Conservation (phyloP, 2,113 vertebrate species). For the Dipodomys merriami region DNA sequence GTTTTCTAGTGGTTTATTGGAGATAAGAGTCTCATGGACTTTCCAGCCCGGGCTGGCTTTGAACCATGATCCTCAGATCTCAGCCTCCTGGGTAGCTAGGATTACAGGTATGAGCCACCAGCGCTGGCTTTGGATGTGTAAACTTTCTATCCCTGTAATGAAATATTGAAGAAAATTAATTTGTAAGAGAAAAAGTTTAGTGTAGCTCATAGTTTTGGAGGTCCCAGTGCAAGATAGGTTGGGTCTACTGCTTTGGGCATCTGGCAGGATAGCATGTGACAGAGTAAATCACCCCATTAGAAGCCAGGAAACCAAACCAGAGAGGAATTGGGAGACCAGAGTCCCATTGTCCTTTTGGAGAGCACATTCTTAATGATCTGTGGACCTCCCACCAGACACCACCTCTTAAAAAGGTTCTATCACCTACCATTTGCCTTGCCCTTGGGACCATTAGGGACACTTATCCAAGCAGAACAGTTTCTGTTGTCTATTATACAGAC, state of each 20-base stretch:
- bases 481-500: neutral
- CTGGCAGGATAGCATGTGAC: neutral
- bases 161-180: neutral
- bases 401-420: neutral
- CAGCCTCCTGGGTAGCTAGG: too few relatives aligned
- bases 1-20: too few relatives aligned
- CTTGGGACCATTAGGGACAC: too few relatives aligned
- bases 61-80: too few relatives aligned
- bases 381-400: too few relatives aligned
- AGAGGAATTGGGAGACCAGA: neutral
- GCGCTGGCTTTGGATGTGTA: neutral
- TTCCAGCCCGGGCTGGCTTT: too few relatives aligned
- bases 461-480: neutral
- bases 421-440: neutral
- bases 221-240: too few relatives aligned
- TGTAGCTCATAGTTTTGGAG: neutral
- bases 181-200: neutral
- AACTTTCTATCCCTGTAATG: neutral
- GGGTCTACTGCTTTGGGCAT: neutral
- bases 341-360: neutral
- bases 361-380: neutral
- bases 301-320: neutral
- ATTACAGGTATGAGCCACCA: too few relatives aligned
- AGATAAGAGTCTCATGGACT: too few relatives aligned
- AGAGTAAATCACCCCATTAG: neutral